Evolutionary conservation across 2,888 invertebrate species (phyloP).

Genomic region (Dorcus hopei): DNA sequence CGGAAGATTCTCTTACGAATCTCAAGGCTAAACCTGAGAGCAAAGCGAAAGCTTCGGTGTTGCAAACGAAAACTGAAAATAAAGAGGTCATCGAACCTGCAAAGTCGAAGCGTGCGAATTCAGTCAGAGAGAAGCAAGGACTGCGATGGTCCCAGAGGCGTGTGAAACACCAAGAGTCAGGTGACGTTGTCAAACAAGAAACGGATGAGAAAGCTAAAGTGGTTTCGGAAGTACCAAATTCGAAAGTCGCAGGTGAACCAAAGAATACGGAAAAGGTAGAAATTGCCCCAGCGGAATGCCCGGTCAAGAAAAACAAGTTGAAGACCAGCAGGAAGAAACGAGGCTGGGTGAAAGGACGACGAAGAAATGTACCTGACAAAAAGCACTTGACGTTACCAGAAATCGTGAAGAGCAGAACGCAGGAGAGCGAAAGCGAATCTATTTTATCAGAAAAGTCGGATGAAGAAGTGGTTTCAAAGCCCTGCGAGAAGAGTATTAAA

Average conservation of each 20-base stretch:
- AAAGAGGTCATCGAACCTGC: constrained; percentile 20
- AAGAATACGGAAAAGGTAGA: not conserved
- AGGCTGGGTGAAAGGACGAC: constrained; percentile 44
- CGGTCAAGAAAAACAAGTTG: constrained; percentile 25
- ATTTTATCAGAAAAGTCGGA: constrained; percentile 43
- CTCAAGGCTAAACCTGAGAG: constrained; percentile 9
- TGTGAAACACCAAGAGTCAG: constrained; percentile 28
- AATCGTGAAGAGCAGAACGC: constrained; percentile 33
- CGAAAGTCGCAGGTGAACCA: not conserved
- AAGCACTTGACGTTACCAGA: constrained; percentile 47
- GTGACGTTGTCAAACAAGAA: constrained; percentile 1
- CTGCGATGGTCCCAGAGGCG: constrained; percentile 47
- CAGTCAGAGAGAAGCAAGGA: constrained; percentile 38
- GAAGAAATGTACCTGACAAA: constrained; percentile 32
- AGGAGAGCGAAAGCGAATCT: constrained; percentile 37
- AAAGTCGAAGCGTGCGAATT: constrained; percentile 10
- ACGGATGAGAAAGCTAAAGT: constrained; percentile 1
- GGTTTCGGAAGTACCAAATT: not conserved
- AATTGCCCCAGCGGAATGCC: constrained; percentile 5
- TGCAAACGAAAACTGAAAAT: constrained; percentile 3
- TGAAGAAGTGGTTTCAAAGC: constrained; percentile 31
- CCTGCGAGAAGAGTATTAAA: not conserved
- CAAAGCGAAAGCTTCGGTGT: constrained; percentile 8
- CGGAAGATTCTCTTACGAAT: constrained; percentile 13
- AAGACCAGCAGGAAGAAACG: constrained; percentile 42